Evolutionary conservation across 2,888 invertebrate genomes (phyloP), one percentile per base, ranked within the genome.

Genomic region (Lithophane semibrunnea): DNA sequence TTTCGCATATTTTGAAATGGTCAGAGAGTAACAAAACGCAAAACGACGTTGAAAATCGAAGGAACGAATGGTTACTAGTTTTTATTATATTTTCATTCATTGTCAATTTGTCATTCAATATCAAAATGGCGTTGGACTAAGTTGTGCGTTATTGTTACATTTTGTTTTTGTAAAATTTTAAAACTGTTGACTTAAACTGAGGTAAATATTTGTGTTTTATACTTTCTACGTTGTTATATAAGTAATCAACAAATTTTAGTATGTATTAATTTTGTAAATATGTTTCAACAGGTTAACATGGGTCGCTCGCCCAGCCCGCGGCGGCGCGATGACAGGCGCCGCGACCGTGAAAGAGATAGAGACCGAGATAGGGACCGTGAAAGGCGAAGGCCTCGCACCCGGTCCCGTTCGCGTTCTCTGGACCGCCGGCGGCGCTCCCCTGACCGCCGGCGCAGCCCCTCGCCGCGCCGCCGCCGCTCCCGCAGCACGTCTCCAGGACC

Each of bases 241-340:
- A 16, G 3, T 61, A 58, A 66, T 61, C 58, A 24, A 10, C 3
- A 10, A 18, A 52, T 52, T 18, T 64, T 29, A 58, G 52, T 47
- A 37, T 70, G 47, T 56, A 73, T 71, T 78, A 66, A 78, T 77
- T 29, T 67, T 78, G 58, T 52, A 52, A 73, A 76, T 58, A 66
- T 80, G 74, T 80, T 75, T 56, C 75, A 86, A 69, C 84, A 87
- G 89, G 92, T 91, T 91, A 92, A 91, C 88, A 97, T 96, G 97
- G 97, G 96, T 88, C 94, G 96, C 83, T 96, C 97, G 90, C 97
- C 96, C 77, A 97, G 97, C 90, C 97, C 97, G 82, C 93, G 95
- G 88, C 95, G 96, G 89, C 95, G 96, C 87, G 96, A 96, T 65
- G 95, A 95, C 63, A 91, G 94, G 83, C 92, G 94, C 67, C 92